Base-by-base conservation (phyloP, 2,888 invertebrate genomes). In the Monochamus alternatus region DNA sequence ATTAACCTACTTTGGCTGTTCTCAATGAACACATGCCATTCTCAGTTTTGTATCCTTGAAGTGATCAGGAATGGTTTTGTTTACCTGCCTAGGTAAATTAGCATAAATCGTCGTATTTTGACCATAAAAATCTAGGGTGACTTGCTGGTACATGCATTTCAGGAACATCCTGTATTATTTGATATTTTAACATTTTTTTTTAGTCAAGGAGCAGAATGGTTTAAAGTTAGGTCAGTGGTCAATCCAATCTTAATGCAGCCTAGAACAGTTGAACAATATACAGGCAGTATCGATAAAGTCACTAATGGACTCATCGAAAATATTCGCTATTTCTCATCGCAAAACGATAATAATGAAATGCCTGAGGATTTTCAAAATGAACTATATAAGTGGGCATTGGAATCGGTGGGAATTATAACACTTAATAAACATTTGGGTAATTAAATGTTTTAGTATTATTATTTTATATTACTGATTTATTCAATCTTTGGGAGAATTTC, bases 311-410 rank as follows among this genome's bases (percentile, higher is more conserved):
- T 87, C 43, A 69, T 86, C 3, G 76, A 83, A 9, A 81, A 80
- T 52, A 83, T 85, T 8, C 73, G 77, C 69, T 66, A 74, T 60
- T 80, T 83, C 32, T 51, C 81, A 2, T 64, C 60, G 10, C 72
- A 74, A 58, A 64, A 76, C 62, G 71, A 78, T 38, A 78, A 80
- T 62, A 75, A 80, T 59, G 83, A 86, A 81, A 85, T 86, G 85
- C 85, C 86, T 0, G 79, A 69, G 1, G 80, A 92, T 81, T 91
- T 93, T 66, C 85, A 88, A 52, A 86, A 89, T 30, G 92, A 93
- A 87, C 85, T 93, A 30, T 90, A 90, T 51, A 92, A 91, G 85
- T 94, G 93, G 92, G 90, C 92, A 1, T 85, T 94, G 69, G 94
- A 94, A 87, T 92, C 91, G 0, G 88, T 58, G 2, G 87, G 87